Evolutionary conservation across 2,888 invertebrate species (phyloP), one percentile per base, ranked within the genome.

Genomic region (Dynastes maya): DNA sequence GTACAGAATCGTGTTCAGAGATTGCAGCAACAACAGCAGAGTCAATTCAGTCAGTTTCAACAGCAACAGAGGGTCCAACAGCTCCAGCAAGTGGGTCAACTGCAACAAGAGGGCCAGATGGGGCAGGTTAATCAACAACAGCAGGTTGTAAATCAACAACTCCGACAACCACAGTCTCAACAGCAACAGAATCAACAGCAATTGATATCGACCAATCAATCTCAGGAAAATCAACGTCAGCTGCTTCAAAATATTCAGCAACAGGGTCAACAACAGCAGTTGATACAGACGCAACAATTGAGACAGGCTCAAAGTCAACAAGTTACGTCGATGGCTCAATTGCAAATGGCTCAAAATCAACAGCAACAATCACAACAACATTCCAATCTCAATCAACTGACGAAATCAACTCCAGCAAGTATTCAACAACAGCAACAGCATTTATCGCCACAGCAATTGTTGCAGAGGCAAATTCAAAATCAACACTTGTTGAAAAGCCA

Each of bases 101-200:
- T 80, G 1, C 79, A 32, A 40, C 81, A 80, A 58, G 55, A 65
- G 1, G 51, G 51, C 2, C 75, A 78, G 45, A 65, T 37, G 55
- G 67, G 64, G 6, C 78, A 63, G 13, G 70, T 77, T n/a, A 74
- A 70, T 49, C 75, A 77, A 51, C 78, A 77, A 32, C 76, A 80
- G 32, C 81, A 82, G 40, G 51, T 40, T 78, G 74, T 79, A 32
- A 76, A 78, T 49, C 45, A 67, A 16, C 55, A 72, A 51, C 67
- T 64, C 80, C 85, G 90, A 80, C 90, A 90, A 80, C 83, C 82
- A 74, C 88, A 87, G 80, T 89, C 85, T 76, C 88, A 90, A 64
- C 78, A 63, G 49, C 76, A 68, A 16, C 68, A 45, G 40, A 79
- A 79, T 40, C 82, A 80, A 64, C 83, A 83, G 63, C 82, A 81